Conservation (phyloP, 2,797 vertebrate genomes). For the Bradypus variegatus region DNA sequence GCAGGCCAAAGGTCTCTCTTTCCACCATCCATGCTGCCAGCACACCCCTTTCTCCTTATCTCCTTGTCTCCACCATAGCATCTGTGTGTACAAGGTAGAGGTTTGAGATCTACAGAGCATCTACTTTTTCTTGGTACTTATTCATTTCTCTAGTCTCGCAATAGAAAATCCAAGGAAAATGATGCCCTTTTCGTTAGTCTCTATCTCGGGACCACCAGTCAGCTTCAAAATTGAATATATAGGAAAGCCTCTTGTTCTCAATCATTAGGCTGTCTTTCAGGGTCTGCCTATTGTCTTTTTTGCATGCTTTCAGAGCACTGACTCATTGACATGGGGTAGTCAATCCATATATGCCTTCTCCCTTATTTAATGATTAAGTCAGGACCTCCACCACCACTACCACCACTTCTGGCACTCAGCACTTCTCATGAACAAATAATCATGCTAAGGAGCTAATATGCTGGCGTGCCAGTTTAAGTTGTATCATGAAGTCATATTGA, state of each 20-base stretch:
- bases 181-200: background rate
- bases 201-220: background rate
- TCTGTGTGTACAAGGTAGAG: background rate
- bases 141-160: background rate
- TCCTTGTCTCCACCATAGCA: background rate
- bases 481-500: background rate
- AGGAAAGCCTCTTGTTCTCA: background rate
- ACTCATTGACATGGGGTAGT: background rate
- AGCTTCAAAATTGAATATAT: background rate
- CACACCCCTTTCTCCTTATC: background rate
- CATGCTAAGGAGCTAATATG: background rate
- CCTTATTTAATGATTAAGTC: background rate
- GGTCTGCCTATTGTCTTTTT: background rate
- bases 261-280: background rate
- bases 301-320: background rate
- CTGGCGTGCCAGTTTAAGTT: background rate
- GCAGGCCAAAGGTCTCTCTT: background rate
- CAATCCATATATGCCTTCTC: background rate
- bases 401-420: background rate
- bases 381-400: background rate
- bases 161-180: background rate
- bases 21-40: background rate
- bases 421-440: background rate
- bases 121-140: background rate
- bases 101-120: background rate